Conservation (phyloP, 1,140 invertebrate species). For the Oryzaephilus surinamensis region DNA sequence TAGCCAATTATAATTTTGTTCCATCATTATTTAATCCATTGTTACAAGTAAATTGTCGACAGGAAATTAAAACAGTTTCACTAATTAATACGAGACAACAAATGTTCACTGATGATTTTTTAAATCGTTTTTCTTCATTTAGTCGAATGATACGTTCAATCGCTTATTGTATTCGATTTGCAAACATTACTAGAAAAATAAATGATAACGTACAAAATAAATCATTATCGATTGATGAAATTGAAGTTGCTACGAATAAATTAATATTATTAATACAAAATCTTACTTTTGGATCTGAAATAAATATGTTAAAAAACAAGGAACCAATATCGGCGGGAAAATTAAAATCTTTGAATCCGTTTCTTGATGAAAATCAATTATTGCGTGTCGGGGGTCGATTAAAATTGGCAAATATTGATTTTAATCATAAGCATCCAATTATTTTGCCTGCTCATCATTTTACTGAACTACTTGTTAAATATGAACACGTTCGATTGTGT, state of each 20-base stretch:
- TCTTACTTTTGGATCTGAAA: slow-evolving; percentile 10
- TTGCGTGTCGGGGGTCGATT: slow-evolving; percentile 25
- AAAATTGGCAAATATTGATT: slow-evolving; percentile 14
- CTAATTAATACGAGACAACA: too few species aligned
- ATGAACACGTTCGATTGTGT: slow-evolving; percentile 18
- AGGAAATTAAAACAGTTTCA: too few species aligned
- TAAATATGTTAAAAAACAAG: slow-evolving; percentile 6
- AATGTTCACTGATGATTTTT: too few species aligned
- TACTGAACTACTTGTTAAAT: slow-evolving; percentile 11
- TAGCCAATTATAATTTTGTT: too few species aligned
- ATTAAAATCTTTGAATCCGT: slow-evolving; percentile 13
- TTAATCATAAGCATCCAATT: slow-evolving; percentile 12
- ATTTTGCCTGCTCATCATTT: slow-evolving; percentile 10
- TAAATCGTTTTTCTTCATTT: too few species aligned
- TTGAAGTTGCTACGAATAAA: background rate
- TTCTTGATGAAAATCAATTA: slow-evolving; percentile 20
- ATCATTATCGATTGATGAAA: slow-evolving; percentile 2
- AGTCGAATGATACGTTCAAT: too few species aligned
- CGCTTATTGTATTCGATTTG: slow-evolving; percentile 6
- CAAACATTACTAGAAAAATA: slow-evolving; percentile 1
- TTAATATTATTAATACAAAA: slow-evolving; percentile 11
- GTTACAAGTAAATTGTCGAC: too few species aligned
- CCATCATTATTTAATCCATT: too few species aligned
- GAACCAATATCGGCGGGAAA: slow-evolving; percentile 5
- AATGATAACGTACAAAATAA: background rate